A percentile compares a stretch with the other conserved stretches of the same genome.
Evolutionary conservation across 2,113 vertebrate genomes (phyloP).

Genomic region (Geococcyx californianus): DNA sequence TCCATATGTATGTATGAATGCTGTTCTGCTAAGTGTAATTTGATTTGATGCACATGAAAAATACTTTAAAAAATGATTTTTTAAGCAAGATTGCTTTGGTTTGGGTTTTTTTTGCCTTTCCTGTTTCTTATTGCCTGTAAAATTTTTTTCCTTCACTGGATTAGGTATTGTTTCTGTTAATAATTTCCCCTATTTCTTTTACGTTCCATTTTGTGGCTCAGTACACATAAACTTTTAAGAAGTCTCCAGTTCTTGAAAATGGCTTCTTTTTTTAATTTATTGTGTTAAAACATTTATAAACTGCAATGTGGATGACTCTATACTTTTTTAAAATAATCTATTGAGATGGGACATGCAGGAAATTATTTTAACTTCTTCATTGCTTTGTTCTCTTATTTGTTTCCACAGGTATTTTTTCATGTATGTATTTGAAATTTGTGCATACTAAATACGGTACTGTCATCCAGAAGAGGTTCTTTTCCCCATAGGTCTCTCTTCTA

Average conservation of each 20-base stretch:
- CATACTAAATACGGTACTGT: background rate
- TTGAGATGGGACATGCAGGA: background rate
- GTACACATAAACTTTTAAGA: background rate
- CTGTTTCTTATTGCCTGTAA: background rate
- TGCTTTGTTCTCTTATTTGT: background rate
- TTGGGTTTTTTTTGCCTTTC: background rate
- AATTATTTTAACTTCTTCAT: background rate
- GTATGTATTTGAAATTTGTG: background rate
- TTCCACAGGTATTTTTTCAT: background rate
- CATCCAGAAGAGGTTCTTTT: background rate
- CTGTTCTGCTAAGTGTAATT: background rate
- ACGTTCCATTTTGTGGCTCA: background rate
- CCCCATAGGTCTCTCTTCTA: background rate
- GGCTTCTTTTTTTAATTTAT: background rate
- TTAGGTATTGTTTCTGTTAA: background rate
- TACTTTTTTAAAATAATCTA: background rate
- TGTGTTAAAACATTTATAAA: background rate
- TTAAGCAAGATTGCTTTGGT: background rate
- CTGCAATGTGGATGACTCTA: background rate
- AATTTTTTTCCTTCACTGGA: background rate
- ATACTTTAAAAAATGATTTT: slow-evolving; percentile 2
- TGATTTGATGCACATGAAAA: slow-evolving; percentile 19
- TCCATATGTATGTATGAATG: background rate
- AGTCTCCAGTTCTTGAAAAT: background rate
- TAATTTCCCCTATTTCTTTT: slow-evolving; percentile 25